Evolutionary conservation across 2,113 vertebrate genomes (phyloP).

Genomic region (Gallinago media): DNA sequence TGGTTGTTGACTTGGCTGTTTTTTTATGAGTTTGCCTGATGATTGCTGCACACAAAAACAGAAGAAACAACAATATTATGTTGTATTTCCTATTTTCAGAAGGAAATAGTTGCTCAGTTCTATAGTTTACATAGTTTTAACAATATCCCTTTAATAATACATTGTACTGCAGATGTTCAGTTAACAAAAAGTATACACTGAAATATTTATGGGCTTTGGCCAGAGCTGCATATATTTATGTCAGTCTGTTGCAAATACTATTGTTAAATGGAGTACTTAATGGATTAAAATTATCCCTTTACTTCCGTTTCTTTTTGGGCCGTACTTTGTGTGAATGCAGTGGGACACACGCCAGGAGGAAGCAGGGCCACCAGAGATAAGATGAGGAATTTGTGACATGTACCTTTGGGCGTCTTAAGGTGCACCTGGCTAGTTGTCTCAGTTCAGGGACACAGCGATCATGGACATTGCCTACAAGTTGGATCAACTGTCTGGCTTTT

Average conservation of each 20-base stretch:
- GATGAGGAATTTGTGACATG: background rate
- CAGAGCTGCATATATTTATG: background rate
- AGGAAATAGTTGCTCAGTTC: background rate
- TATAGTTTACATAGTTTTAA: background rate
- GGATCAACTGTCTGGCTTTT: background rate
- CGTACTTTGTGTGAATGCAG: background rate
- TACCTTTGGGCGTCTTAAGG: background rate
- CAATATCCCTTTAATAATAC: conserved; percentile 19
- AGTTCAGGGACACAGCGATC: background rate
- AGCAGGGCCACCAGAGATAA: background rate
- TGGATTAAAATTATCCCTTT: background rate
- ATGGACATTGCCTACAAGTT: background rate
- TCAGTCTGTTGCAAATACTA: background rate
- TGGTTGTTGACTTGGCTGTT: background rate
- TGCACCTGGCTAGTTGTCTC: background rate
- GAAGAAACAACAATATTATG: background rate
- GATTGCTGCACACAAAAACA: background rate
- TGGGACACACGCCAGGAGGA: background rate
- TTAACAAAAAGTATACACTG: conserved; percentile 23
- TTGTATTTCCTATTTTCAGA: conserved; percentile 15
- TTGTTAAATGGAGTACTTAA: conserved; percentile 24
- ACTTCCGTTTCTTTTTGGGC: background rate
- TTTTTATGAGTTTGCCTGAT: background rate
- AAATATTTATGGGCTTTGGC: conserved; percentile 36
- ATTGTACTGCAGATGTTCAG: conserved; percentile 37